phyloP scores from a whole-genome alignment of 2,888 invertebrate genomes.

The Amiota minor region DNA sequence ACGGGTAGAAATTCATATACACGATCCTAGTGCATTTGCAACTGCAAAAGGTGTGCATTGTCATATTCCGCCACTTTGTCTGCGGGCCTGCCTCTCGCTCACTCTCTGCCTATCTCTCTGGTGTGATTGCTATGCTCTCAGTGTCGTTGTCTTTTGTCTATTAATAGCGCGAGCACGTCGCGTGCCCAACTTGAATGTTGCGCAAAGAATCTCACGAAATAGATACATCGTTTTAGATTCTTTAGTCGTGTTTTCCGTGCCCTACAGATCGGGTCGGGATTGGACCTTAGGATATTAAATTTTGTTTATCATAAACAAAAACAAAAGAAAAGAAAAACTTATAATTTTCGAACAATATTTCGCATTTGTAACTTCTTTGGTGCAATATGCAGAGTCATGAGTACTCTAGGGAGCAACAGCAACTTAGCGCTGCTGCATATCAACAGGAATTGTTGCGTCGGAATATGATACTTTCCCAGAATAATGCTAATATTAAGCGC shows the following conservation, averaged over 20 bases:
- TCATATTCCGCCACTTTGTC: no score
- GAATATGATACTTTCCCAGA: slow-evolving; percentile 25
- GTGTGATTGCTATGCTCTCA: not conserved
- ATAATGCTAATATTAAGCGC: slow-evolving; percentile 52
- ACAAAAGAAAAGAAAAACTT: no score
- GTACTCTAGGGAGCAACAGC: slow-evolving; percentile 44
- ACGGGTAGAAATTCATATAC: no score
- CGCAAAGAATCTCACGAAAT: no score
- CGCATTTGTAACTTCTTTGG: not conserved
- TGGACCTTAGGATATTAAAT: no score
- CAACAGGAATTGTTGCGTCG: slow-evolving; percentile 20
- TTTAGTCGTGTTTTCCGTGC: slow-evolving; percentile 13
- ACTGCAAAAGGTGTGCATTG: no score
- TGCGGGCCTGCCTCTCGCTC: no score
- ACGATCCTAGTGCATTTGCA: no score
- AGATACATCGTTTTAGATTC: no score
- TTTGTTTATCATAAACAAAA: no score
- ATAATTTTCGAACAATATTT: no score
- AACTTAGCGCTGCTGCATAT: slow-evolving; percentile 30
- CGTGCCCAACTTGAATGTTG: not conserved
- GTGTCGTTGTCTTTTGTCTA: slow-evolving; percentile 1
- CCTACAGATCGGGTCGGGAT: not conserved
- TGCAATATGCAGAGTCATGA: slow-evolving; percentile 53
- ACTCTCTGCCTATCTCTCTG: no score
- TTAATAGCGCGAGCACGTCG: slow-evolving; percentile 17